phyloP scores from a whole-genome alignment of 92 coral and sea anemone species.

The Umimayanthus chanpuru region DNA sequence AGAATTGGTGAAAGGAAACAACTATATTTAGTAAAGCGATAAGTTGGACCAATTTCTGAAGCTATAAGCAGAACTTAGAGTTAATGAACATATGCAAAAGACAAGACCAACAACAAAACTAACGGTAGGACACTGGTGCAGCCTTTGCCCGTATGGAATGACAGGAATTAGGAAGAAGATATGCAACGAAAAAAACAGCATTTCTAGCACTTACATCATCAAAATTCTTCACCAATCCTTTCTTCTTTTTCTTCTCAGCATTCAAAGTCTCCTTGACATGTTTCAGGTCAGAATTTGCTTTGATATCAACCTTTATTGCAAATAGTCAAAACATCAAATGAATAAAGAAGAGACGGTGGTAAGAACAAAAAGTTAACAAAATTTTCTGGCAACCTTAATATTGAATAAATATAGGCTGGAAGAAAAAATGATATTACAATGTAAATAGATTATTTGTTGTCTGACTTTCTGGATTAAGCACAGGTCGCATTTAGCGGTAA shows the following conservation, averaged over 20 bases:
- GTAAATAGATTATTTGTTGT: no score
- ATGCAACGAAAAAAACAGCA: not conserved
- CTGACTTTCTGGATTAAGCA: no score
- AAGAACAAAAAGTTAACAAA: not conserved
- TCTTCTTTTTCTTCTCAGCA: slow-evolving; percentile 91
- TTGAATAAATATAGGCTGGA: no score
- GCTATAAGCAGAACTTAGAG: no score
- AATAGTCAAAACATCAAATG: not conserved
- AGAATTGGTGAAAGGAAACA: not conserved
- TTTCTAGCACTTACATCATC: slow-evolving; percentile 67
- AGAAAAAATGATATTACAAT: no score
- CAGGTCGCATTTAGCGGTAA: no score
- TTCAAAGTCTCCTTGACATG: slow-evolving; percentile 84
- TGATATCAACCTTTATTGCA: slow-evolving; percentile 82
- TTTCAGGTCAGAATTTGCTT: slow-evolving; percentile 94
- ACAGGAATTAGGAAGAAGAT: no score
- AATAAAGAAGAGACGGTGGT: not conserved
- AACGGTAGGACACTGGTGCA: no score
- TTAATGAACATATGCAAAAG: no score
- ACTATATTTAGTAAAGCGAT: not conserved
- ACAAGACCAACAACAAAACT: no score
- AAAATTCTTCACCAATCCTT: slow-evolving; percentile 68
- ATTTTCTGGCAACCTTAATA: no score
- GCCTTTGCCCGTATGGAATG: no score
- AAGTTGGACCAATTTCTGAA: not conserved